Evolutionary conservation across 2,888 invertebrate species (phyloP).

Genomic region (Lumbricus terrestris): DNA sequence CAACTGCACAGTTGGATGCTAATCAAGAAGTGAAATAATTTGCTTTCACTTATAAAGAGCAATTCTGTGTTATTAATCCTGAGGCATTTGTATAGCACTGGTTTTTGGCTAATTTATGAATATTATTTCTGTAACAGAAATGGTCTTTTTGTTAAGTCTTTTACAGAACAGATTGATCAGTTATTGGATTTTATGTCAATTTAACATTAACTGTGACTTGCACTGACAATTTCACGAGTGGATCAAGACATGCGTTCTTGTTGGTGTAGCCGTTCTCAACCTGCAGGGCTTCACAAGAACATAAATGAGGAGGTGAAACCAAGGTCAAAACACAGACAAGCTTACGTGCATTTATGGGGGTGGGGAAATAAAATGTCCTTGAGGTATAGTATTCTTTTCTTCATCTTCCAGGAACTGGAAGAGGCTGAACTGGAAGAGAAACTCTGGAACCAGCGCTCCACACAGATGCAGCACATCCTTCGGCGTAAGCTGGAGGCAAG

Average conservation of each 20-base stretch:
- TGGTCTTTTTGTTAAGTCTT: background rate
- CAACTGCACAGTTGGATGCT: background rate
- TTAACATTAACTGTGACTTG: background rate
- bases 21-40: background rate
- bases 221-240: background rate
- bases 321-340: background rate
- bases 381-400: background rate
- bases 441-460: conserved; percentile 11
- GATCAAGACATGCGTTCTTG: background rate
- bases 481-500: background rate
- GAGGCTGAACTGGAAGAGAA: conserved; percentile 8
- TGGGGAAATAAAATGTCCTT: background rate
- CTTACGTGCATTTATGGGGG: background rate
- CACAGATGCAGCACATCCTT: background rate
- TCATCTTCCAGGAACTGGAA: background rate
- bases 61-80: no score
- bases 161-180: background rate
- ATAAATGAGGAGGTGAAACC: background rate
- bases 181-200: background rate
- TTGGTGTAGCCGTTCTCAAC: background rate
- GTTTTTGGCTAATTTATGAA: no score
- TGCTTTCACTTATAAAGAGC: no score
- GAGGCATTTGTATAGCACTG: no score
- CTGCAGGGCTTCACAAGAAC: background rate
- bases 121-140: no score